Evolutionary conservation across 2,888 invertebrate genomes (phyloP), one percentile per base, ranked within the genome.

Genomic region (Epiperipatus broadwayi): DNA sequence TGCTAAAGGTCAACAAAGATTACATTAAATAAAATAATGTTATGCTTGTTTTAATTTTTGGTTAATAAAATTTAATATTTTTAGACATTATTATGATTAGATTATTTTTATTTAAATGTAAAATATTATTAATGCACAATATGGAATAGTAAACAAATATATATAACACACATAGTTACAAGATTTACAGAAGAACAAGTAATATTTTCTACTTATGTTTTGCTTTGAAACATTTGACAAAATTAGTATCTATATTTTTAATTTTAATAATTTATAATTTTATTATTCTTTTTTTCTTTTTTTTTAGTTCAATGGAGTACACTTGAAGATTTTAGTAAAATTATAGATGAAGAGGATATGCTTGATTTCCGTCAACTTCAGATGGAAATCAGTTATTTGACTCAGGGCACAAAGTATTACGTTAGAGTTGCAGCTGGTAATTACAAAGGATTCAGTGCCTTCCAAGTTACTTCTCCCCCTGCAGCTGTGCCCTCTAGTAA

Each of bases 371-470:
- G 71, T 41, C 66, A 67, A 47, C 61, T 69, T 38, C 67, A 68
- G 46, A 70, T 69, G 49, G 64, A 65, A 41, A 66, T 77, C 42
- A 69, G 69, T n/a, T 77, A 78, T 30, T 65, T 93, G 43, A 72
- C 73, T n/a, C 74, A 81, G 48, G 87, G 89, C 4, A 68, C 77
- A 15, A 69, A 76, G 45, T 91, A 89, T 63, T 83, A 77, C 63
- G 81, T 91, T 59, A 70, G 91, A 43, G 81, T 84, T 0, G 70
- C 78, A n/a, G 80, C 84, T 35, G 89, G 91, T 35, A 93, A 93
- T 55, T 67, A 89, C 45, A 83, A 81, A 55, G 91, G 89, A 1
- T 91, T 75, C 69, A 84, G 89, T 21, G 66, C 71, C 10, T 78
- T 70, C 52, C 68, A 74, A 25, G 66, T 69, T 8, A 77, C 85